These are phyloP conservation scores for Serranus cabrilla DNA, from an alignment of 2,797 vertebrate species.

Conservation along the genomic window DNA sequence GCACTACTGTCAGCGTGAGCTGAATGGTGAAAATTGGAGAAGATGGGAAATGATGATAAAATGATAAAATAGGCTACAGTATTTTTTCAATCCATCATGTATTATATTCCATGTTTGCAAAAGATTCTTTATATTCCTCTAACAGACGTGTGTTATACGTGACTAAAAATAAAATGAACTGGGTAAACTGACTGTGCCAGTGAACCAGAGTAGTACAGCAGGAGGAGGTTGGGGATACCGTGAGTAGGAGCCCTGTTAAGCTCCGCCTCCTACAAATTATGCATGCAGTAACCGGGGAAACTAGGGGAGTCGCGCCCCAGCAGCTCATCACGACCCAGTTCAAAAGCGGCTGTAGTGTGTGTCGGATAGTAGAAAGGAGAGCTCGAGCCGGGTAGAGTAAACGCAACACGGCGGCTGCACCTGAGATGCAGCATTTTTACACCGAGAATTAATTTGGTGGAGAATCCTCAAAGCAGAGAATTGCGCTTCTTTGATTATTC, in stretches of 20 bases:
- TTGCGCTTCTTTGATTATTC: constrained; percentile 46
- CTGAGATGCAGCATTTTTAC: constrained; percentile 40
- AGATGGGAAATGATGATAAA: background rate
- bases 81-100: background rate
- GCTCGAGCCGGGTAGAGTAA: background rate
- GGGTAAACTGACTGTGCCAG: constrained; percentile 40
- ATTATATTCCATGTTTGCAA: background rate
- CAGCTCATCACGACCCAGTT: constrained; percentile 78
- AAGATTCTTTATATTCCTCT: background rate
- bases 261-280: constrained; percentile 68
- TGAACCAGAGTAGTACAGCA: constrained; percentile 34
- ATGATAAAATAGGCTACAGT: background rate
- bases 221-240: constrained; percentile 75
- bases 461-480: constrained; percentile 36
- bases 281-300: constrained; percentile 83
- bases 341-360: constrained; percentile 61
- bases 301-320: constrained; percentile 63
- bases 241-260: constrained; percentile 50
- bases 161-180: constrained; percentile 14
- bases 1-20: background rate
- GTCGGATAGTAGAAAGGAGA: constrained; percentile 39
- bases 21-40: background rate
- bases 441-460: constrained; percentile 17
- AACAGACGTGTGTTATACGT: background rate
- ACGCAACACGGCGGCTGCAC: background rate